Base-by-base conservation (phyloP, 2,888 invertebrate genomes). In the Drosophila flavopinicola region DNA sequence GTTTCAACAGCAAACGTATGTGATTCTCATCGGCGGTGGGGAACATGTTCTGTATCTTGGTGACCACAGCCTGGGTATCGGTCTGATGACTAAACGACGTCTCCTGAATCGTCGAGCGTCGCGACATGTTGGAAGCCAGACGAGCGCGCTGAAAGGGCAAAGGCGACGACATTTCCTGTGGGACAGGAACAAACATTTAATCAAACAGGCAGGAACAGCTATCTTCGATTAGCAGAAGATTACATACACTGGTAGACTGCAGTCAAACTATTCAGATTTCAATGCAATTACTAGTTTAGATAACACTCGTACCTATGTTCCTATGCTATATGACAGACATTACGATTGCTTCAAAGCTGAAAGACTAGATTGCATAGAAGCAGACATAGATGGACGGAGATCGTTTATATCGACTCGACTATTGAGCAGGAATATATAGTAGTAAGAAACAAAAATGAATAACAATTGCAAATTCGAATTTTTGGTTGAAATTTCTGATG, bases 1-100 rank as follows among this genome's bases (percentile, higher is more conserved):
- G 97, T 91, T 96, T 96, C 51, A 97, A 91, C 73, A 97, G 92
- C 75, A 97, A 93, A 84, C 95, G 94, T 88, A 97, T 97, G 88
- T 97, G 97, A 23, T 95, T 95, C 87, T 97, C 97, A 63, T 95
- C 94, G 49, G 97, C 97, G 6, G 97, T 97, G 1, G 97, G 97
- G 90, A 98, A 97, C 94, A 97, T 95, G 39, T 96, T 94, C 84
- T 95, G 94, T 78, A 97, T 96, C 91, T 96, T 96, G 33, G 94
- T 92, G 10, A 96, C 95, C 57, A 95, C 93, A 6, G 94, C 94
- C 77, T 96, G 96, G 0, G 94, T 93, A 68, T 96, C 95, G 6
- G 93, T 92, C 48, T 93, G 93, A 63, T 94, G 92, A 1, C 93
- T 93, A 57, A 93, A 92, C 45, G 94, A 93, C 3, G 94, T 94